Evolutionary conservation across 2,888 invertebrate genomes (phyloP), one percentile per base, ranked within the genome.

Genomic region (Synergus japonicus): DNA sequence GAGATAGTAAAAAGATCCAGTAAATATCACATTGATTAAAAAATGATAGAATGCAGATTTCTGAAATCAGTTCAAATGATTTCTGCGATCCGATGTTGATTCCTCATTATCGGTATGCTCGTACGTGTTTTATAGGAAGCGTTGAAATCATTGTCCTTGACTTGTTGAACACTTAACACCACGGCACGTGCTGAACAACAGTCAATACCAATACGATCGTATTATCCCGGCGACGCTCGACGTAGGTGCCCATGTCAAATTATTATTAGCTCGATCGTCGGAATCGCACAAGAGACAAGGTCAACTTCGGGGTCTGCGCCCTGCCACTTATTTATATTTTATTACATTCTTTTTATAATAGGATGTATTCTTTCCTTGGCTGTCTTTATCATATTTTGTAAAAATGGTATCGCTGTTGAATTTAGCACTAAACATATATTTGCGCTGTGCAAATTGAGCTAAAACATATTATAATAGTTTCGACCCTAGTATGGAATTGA

Each of bases 211-310:
- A 78, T 73, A 46, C 46, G 49, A 54, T 79, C 37, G 43, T 76
- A 15, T 76, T 76, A 67, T 43, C 46, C 67, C 67, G 44, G 37
- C 60, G 63, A 79, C 81, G 78, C 77, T 46, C 78, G 78, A 78
- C 44, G 80, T 66, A 77, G 63, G 69, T 79, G 81, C 82, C 65
- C 79, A 79, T 67, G 82, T 81, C 78, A 82, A 82, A 81, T 81
- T 83, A 80, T 83, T 83, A 82, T 82, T 82, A 82, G 81, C 81
- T 76, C 81, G 79, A 82, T 83, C 77, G 79, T 81, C 78, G 78
- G 81, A 82, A 82, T 81, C 76, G 80, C 77, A 64, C 82, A 83
- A 79, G 58, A 78, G 65, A 64, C 82, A 83, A 83, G 83, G 83
- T 76, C 81, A 76, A 22, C 64, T 77, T 81, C 80, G 83, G 78